phyloP scores from a whole-genome alignment of 2,888 invertebrate species.

The Scaptomyza tumidula region DNA sequence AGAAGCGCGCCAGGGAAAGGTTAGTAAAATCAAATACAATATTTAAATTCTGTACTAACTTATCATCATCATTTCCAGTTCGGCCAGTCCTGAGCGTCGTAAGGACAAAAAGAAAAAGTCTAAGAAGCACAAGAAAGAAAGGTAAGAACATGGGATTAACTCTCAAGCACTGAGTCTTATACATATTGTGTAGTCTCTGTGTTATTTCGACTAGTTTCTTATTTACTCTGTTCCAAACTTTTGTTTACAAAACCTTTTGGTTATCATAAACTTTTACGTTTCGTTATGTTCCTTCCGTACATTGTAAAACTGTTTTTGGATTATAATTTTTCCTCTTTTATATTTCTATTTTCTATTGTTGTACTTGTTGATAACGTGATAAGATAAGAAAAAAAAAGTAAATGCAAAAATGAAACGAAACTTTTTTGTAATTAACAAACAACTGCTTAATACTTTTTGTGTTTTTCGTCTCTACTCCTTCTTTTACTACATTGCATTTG shows the following conservation, averaged over 20 bases:
- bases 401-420: constrained; percentile 54
- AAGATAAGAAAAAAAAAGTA: constrained; percentile 17
- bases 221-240: constrained; percentile 27
- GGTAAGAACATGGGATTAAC: constrained; percentile 85
- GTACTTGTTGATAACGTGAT: constrained; percentile 25
- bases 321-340: constrained; percentile 21
- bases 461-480: constrained; percentile 82
- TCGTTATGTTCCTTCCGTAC: constrained; percentile 17
- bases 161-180: constrained; percentile 7
- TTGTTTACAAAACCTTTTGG: constrained; percentile 26
- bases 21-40: constrained; percentile 21
- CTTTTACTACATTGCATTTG: constrained; percentile 82
- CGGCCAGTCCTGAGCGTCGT: constrained; percentile 89
- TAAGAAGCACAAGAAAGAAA: constrained; percentile 90
- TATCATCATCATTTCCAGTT: constrained; percentile 84
- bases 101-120: constrained; percentile 92
- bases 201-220: constrained; percentile 48
- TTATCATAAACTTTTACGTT: constrained; percentile 25
- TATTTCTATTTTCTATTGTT: constrained; percentile 20
- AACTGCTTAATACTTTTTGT: constrained; percentile 82
- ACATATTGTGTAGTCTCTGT: constrained; percentile 51
- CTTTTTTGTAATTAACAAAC: constrained; percentile 74
- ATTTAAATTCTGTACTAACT: background rate
- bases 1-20: constrained; percentile 88
- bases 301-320: constrained; percentile 18